A percentile compares a stretch with the other conserved stretches of the same genome.
phyloP scores from a whole-genome alignment of 2,113 vertebrate genomes.

The Neodon shergylaensis region DNA sequence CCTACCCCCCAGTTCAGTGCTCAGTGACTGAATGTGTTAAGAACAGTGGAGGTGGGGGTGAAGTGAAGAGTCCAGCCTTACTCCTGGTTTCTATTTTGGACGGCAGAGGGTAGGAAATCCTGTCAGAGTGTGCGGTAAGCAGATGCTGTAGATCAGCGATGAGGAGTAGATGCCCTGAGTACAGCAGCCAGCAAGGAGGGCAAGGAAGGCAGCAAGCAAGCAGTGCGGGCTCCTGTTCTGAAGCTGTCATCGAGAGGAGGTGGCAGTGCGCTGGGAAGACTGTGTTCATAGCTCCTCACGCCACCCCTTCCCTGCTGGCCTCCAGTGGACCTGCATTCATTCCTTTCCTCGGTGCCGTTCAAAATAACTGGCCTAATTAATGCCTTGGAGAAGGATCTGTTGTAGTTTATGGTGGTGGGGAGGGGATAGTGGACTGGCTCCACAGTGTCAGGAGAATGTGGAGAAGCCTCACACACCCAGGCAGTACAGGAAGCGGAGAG shows the following conservation, averaged over 20 bases:
- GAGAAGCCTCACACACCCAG: neutral
- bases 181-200: neutral
- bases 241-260: neutral
- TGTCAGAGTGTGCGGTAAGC: neutral
- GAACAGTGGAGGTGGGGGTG: too few species aligned
- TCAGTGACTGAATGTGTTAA: neutral
- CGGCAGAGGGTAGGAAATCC: neutral
- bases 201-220: neutral
- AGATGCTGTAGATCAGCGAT: neutral
- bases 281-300: accelerated
- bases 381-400: neutral
- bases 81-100: neutral
- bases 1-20: neutral
- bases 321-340: neutral
- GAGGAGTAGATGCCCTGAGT: accelerated
- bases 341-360: neutral
- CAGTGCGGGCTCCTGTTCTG: accelerated
- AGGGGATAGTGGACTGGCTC: neutral
- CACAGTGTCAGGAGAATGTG: neutral
- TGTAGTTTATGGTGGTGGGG: neutral
- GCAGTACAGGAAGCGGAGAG: neutral
- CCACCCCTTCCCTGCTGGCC: neutral
- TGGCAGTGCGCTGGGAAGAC: neutral
- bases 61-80: neutral
- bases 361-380: neutral